phyloP scores from a whole-genome alignment of 2,113 vertebrate genomes.

The Aspiorhynchus laticeps region DNA sequence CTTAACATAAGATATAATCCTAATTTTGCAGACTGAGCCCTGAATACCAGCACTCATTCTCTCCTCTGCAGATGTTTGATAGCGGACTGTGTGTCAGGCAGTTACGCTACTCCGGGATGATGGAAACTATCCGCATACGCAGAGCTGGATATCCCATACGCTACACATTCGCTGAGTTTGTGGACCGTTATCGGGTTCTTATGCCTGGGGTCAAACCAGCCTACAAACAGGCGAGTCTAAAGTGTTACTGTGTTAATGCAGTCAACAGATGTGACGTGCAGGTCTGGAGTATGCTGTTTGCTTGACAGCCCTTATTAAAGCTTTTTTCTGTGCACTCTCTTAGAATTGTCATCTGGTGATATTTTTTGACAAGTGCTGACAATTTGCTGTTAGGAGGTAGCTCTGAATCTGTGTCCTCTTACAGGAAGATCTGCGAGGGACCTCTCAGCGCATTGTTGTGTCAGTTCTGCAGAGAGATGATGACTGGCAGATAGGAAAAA shows the following conservation, averaged over 20 bases:
- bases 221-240: constrained; percentile 86
- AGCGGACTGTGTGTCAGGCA: constrained; percentile 94
- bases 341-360: background rate
- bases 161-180: constrained; percentile 96
- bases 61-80: constrained; percentile 85
- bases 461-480: constrained; percentile 86
- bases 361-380: constrained; percentile 6
- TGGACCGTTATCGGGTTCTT: constrained; percentile 93
- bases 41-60: background rate
- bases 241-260: background rate
- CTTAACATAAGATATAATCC: background rate
- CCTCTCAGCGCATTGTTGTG: constrained; percentile 89
- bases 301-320: background rate
- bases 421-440: constrained; percentile 90
- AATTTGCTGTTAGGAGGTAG: background rate
- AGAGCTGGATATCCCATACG: constrained; percentile 95
- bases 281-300: background rate
- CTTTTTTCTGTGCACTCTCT: background rate
- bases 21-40: background rate
- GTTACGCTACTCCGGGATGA: constrained; percentile 97
- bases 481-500: constrained; percentile 98
- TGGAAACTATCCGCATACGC: constrained; percentile 98
- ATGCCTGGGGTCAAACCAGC: constrained; percentile 95
- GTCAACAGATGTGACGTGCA: background rate
- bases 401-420: constrained; percentile 9